A percentile compares a stretch with the other conserved stretches of the same genome.
phyloP scores from a whole-genome alignment of 2,797 vertebrate genomes.

The Micromesistius poutassou region DNA sequence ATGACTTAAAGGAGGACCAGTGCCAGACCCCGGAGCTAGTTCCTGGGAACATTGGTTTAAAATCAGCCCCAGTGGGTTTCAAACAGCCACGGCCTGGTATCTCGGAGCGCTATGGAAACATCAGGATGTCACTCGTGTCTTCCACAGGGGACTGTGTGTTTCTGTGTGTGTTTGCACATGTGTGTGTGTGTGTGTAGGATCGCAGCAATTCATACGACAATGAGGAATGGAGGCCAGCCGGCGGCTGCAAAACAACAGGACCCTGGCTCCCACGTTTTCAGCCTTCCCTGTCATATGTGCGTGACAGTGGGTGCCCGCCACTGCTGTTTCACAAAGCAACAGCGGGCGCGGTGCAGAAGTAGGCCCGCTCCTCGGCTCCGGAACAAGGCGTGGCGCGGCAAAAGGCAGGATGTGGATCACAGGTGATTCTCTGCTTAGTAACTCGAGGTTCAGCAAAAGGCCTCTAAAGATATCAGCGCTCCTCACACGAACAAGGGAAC shows the following conservation, averaged over 20 bases:
- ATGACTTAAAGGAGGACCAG: conserved; percentile 51
- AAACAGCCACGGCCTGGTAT: conserved; percentile 57
- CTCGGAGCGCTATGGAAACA: conserved; percentile 50
- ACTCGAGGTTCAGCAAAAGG: conserved; percentile 75
- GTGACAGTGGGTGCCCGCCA: conserved; percentile 36
- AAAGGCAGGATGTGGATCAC: conserved; percentile 39
- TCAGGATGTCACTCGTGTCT: conserved; percentile 50
- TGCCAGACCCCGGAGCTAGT: conserved; percentile 45
- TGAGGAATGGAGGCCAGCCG: conserved; percentile 23
- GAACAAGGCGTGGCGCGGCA: conserved; percentile 38
- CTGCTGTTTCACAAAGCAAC: conserved; percentile 38
- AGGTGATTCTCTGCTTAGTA: conserved; percentile 55
- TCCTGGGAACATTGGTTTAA: neutral
- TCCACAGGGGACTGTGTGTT: conserved; percentile 52
- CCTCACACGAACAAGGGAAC: conserved; percentile 67
- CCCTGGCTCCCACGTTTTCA: conserved; percentile 10
- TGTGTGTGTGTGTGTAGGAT: conserved; percentile 9
- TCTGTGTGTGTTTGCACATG: conserved; percentile 35
- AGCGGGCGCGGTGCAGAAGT: conserved; percentile 44
- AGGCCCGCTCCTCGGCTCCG: conserved; percentile 56
- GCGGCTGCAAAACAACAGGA: conserved; percentile 33
- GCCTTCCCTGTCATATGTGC: neutral
- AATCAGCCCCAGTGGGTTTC: conserved; percentile 47
- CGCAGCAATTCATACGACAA: conserved; percentile 40
- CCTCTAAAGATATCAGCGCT: conserved; percentile 75